Percentiles rank a stretch among this genome's conserved stretches.
Conservation (phyloP, 2,113 vertebrate species). For the Semicossyphus pulcher region DNA sequence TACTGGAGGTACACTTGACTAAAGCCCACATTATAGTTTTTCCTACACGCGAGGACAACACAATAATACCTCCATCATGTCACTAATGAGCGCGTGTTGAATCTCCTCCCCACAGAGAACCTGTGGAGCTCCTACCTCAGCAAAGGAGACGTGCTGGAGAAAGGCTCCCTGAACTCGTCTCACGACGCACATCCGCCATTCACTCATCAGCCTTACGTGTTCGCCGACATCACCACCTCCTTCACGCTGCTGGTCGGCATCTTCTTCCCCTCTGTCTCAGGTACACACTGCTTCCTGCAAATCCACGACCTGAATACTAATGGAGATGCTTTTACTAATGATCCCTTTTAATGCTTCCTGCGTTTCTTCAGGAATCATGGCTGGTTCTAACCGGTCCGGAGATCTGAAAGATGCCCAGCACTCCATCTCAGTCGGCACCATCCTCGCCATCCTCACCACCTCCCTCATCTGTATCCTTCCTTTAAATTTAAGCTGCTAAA, state of each 20-base stretch:
- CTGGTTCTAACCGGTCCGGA: conserved; percentile 92
- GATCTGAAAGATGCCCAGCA: conserved; percentile 93
- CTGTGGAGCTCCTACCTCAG: conserved; percentile 89
- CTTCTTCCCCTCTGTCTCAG: conserved; percentile 94
- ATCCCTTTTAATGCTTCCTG: background rate
- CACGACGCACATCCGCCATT: conserved; percentile 71
- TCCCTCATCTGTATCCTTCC: conserved; percentile 94
- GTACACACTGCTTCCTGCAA: conserved; percentile 69
- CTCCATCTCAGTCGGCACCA: conserved; percentile 93
- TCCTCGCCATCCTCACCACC: conserved; percentile 92
- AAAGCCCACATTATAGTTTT: too few relatives aligned
- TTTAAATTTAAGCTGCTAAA: too few relatives aligned
- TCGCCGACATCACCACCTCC: conserved; percentile 92
- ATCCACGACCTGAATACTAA: too few relatives aligned
- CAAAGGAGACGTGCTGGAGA: conserved; percentile 90
- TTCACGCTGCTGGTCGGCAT: conserved; percentile 94
- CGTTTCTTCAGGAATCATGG: conserved; percentile 89
- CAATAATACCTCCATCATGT: too few relatives aligned
- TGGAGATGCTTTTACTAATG: too few relatives aligned
- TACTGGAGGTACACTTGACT: too few relatives aligned
- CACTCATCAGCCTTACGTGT: conserved; percentile 83
- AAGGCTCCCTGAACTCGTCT: conserved; percentile 77
- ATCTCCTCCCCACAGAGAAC: conserved; percentile 82
- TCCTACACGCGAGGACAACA: too few relatives aligned
- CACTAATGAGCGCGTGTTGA: too few relatives aligned